Evolutionary conservation across 2,888 invertebrate species (phyloP).

Genomic region (Pachycephus smyrnensis): DNA sequence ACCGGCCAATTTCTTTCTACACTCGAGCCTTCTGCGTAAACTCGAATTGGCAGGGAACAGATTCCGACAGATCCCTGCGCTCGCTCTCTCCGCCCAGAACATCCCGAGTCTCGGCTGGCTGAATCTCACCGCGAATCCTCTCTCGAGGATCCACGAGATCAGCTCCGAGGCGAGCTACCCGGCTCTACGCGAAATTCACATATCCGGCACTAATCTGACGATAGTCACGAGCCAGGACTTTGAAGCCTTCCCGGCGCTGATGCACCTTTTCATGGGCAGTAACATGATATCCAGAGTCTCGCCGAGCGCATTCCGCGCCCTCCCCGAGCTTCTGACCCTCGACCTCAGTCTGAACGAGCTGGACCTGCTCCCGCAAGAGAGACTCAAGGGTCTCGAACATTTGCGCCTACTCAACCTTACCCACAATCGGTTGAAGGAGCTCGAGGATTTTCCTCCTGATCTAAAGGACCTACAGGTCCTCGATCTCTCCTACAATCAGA

Average conservation of each 20-base stretch:
- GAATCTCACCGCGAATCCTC: conserved; percentile 86
- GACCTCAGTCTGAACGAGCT: conserved; percentile 87
- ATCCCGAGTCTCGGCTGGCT: conserved; percentile 80
- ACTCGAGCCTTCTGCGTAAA: conserved; percentile 78
- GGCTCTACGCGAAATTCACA: conserved; percentile 84
- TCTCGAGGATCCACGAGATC: conserved; percentile 80
- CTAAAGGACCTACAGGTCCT: conserved; percentile 82
- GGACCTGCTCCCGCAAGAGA: conserved; percentile 85
- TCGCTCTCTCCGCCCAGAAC: conserved; percentile 80
- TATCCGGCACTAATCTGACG: conserved; percentile 83
- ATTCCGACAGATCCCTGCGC: conserved; percentile 83
- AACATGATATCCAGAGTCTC: conserved; percentile 84
- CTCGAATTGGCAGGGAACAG: conserved; percentile 84
- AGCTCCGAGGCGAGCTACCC: conserved; percentile 78
- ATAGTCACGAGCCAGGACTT: conserved; percentile 88
- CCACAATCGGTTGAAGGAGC: conserved; percentile 82
- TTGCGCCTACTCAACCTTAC: conserved; percentile 84
- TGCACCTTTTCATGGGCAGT: conserved; percentile 79
- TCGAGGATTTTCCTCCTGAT: conserved; percentile 85
- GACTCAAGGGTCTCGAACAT: conserved; percentile 82
- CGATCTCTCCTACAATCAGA: conserved; percentile 86
- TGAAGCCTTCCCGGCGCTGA: conserved; percentile 82
- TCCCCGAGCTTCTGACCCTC: conserved; percentile 81
- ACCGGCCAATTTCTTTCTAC: conserved; percentile 84
- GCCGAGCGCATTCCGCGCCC: conserved; percentile 84